Base-by-base conservation (phyloP, 1,140 invertebrate genomes). In the Campoletis sonorensis region DNA sequence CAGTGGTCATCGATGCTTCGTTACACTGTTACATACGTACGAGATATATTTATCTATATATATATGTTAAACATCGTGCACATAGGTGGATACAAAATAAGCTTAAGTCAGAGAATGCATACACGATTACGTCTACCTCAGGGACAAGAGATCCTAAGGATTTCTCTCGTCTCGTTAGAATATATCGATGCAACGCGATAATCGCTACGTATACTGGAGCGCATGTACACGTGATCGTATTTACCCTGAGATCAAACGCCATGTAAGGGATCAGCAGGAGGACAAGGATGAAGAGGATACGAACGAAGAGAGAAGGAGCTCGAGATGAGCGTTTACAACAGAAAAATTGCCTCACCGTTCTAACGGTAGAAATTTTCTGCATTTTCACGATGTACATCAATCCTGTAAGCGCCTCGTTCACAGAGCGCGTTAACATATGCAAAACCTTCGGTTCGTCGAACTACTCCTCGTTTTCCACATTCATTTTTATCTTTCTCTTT, bases 341-440 rank as follows among this genome's bases (percentile, higher is more conserved):
- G 51, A 54, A 54, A 54, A 54, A n/a, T 21, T 18, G 51, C 51
- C 51, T 54, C 16, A 21, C 51, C 51, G 51, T 54, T 21, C 71
- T 82, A 84, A 84, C 81, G 81, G 81, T 85, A 80, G 77, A 81
- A 77, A 83, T 82, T 82, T 58, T 80, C 54, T 81, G 51, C 51
- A 54, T 54, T 54, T 54, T 54, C 75, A 75, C 76, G 77, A 72
- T 68, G 81, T 23, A 76, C 79, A 51, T 82, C 81, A 82, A 84
- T 82, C 61, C 76, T 81, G 33, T 79, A 86, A 51, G 49, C 49
- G 49, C 49, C 4, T 51, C 49, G 11, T 51, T 51, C 51, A 8
- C 51, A 8, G n/a, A 54, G n/a, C 51, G 51, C 51, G 51, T 54
- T n/a, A 54, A 54, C 51, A n/a, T n/a, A 54, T 54, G 51, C 16